These are phyloP conservation scores for Adelges cooleyi DNA, from an alignment of 1,140 invertebrate genomes.

Conservation along the genomic window DNA sequence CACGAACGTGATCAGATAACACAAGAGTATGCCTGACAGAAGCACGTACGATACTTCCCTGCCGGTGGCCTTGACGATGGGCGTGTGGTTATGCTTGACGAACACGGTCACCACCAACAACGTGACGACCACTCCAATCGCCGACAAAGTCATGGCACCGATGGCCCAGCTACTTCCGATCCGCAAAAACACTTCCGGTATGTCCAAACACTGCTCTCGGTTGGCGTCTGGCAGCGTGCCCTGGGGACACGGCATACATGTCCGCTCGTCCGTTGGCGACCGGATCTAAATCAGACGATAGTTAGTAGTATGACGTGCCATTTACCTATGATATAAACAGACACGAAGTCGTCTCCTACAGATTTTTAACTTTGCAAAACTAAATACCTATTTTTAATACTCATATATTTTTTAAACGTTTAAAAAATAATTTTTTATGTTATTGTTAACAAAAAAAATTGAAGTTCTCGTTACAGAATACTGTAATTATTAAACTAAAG, in stretches of 20 bases:
- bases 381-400: no score
- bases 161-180: constrained; percentile 76
- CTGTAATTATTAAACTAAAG: no score
- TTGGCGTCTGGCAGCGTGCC: constrained; percentile 68
- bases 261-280: constrained; percentile 63
- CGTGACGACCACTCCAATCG: constrained; percentile 65
- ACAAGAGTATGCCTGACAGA: constrained; percentile 74
- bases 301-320: no score
- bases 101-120: constrained; percentile 54
- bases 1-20: constrained; percentile 77
- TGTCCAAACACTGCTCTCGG: constrained; percentile 60
- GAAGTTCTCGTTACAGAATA: no score
- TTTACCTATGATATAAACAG: no score
- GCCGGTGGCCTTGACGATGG: constrained; percentile 79
- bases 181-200: constrained; percentile 72
- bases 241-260: constrained; percentile 63
- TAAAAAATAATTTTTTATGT: no score
- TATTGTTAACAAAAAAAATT: no score
- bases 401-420: no score
- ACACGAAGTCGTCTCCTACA: no score
- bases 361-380: no score
- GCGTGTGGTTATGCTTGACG: constrained; percentile 66
- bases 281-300: constrained; percentile 54
- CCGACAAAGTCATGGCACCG: constrained; percentile 70
- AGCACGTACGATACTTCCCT: constrained; percentile 80